Base-by-base conservation (phyloP, 2,888 invertebrate species). In the Alviniconcha strummeri region DNA sequence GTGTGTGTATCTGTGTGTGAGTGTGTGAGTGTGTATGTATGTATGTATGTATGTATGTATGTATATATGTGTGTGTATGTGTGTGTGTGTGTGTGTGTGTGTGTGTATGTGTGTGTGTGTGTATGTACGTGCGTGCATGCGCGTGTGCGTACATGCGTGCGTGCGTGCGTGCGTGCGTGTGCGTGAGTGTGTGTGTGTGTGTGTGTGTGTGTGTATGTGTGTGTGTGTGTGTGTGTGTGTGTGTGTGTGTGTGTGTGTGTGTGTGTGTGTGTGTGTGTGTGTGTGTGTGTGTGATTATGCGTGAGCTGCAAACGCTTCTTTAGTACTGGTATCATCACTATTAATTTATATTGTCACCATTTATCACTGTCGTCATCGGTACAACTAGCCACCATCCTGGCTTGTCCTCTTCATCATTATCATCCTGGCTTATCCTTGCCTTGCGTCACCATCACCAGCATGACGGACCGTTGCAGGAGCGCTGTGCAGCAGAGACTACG, bases 181-280 rank as follows among this genome's bases (percentile, higher is more conserved):
- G 72, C 0, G 72, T 0, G 72, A 5, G 72, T 0, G 72, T 36
- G 36, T 8, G 72, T 72, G 72, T 72, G 72, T 72, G 69, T 69
- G 69, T 69, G 69, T 69, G 69, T 69, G 69, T 69, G 69, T 69
- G 69, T 69, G 69, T 69, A 7, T 69, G 69, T 69, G 69, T 69
- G n/a, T 13, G n/a, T 17, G n/a, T n/a, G 69, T n/a, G 72, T 13
- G 9, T 7, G 19, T 64, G 64, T 64, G 71, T 4, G n/a, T n/a
- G 8, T 71, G n/a, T 71, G n/a, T 71, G n/a, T 7, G 8, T 71
- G 71, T 7, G n/a, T n/a, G n/a, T n/a, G n/a, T 8, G n/a, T 71
- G 71, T 71, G 17, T 15, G 71, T n/a, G n/a, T 71, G 71, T 64
- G 11, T 64, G 64, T 64, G 64, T 13, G 9, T 9, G 64, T 64